Percentiles rank a stretch among this genome's conserved stretches.
Conservation (phyloP, 2,113 vertebrate species). For the Platysteira castanea region DNA sequence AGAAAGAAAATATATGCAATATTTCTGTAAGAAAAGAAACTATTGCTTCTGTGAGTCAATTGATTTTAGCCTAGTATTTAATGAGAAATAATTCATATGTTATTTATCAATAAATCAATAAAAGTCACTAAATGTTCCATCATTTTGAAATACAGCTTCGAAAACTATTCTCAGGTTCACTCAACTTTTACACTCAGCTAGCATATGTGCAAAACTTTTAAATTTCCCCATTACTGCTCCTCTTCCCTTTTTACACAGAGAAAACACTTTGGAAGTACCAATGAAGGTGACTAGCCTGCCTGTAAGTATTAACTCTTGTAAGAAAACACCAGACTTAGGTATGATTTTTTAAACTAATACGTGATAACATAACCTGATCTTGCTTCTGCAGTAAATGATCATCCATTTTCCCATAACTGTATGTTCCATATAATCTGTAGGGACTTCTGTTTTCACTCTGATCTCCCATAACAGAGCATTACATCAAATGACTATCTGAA, state of each 20-base stretch:
- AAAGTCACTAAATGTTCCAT: not conserved
- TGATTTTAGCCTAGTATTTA: not conserved
- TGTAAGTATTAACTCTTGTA: not conserved
- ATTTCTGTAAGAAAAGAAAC: not conserved
- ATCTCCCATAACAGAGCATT: not conserved
- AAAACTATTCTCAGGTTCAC: not conserved
- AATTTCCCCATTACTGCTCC: not conserved
- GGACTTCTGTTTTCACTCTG: not conserved
- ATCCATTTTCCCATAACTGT: rapidly evolving
- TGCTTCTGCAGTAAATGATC: not conserved
- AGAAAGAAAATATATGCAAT: not conserved
- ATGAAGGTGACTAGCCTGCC: not conserved
- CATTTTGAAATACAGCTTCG: not conserved
- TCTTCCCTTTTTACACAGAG: not conserved
- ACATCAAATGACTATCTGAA: not conserved
- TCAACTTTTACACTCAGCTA: not conserved
- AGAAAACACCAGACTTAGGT: not conserved
- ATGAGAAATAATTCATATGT: not conserved
- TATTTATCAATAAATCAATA: not conserved
- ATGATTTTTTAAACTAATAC: not conserved
- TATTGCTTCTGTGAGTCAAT: not conserved
- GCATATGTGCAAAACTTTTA: not conserved
- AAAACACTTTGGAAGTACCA: not conserved
- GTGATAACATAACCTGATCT: not conserved
- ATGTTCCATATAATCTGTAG: not conserved